Evolutionary conservation across 2,113 vertebrate genomes (phyloP), one percentile per base, ranked within the genome.

Genomic region (Nematolebias whitei): DNA sequence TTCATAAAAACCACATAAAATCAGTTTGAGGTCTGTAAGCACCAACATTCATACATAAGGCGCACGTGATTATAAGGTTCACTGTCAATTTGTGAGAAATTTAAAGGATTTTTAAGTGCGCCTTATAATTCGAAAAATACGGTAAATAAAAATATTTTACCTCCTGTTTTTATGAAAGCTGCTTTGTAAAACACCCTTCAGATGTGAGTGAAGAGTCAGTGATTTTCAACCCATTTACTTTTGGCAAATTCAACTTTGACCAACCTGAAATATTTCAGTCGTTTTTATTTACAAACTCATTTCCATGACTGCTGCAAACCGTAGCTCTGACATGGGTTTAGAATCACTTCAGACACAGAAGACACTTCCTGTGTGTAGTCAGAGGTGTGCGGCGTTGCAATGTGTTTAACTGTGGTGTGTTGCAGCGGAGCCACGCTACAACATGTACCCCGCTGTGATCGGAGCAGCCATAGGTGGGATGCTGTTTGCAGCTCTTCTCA

Each of bases 391-490:
- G 76, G 44, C 56, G 58, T 87, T 81, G 67, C 82, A 72, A 82
- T 75, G 58, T 78, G 58, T 79, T 78, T 82, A 79, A 79, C 64
- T 91, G 59, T 93, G 61, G 76, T 87, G 45, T 90, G 76, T 93
- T 93, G 69, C 86, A 95, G 95, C 83, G 55, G 94, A 94, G 18
- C 92, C 95, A 9, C 84, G 87, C 20, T 88, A 89, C 81, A 95
- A 89, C 2, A 54, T 92, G 38, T 94, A 92, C 57, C 94, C 94
- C 0, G 94, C 94, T 2, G 92, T 95, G 78, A 89, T 97, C 1
- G 94, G 94, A 14, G 93, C 94, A 22, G 94, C 91, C 1, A 87
- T 93, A 0, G 89, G 93, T 3, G 95, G 94, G 50, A 94, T 94
- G 93, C 86, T 94, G 45, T 74, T 94, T 54, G 94, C 95, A 0